Conservation (phyloP, 2,113 vertebrate genomes). For the Psittacara wagleri region DNA sequence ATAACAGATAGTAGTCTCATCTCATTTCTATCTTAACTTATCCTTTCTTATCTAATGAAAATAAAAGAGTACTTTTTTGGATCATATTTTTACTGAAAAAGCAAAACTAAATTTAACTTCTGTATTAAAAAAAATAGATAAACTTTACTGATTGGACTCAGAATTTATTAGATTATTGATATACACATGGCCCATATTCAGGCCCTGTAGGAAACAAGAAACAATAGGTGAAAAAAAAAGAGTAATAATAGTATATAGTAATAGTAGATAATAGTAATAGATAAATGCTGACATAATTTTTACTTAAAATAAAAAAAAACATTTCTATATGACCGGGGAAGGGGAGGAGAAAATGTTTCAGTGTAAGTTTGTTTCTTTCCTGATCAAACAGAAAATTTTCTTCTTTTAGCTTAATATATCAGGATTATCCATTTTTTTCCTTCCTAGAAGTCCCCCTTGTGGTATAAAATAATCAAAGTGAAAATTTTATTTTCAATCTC, state of each 20-base stretch:
- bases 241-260: neutral
- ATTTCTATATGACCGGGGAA: neutral
- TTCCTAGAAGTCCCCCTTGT: neutral
- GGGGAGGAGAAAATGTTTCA: rapidly evolving
- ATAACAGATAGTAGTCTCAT: neutral
- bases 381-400: neutral
- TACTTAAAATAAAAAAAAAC: neutral
- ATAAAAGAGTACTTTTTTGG: neutral
- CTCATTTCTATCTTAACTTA: neutral
- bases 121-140: neutral
- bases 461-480: neutral
- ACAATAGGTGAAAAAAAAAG: neutral
- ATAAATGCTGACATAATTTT: neutral
- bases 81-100: neutral
- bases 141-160: neutral
- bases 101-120: neutral
- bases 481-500: neutral
- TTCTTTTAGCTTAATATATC: neutral
- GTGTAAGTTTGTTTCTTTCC: neutral
- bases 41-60: neutral
- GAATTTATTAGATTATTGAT: neutral
- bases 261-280: neutral
- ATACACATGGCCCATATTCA: neutral
- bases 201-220: neutral
- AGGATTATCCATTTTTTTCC: neutral